These are phyloP conservation scores for Malachius bipustulatus DNA, from an alignment of 2,888 invertebrate species.

Conservation along the genomic window DNA sequence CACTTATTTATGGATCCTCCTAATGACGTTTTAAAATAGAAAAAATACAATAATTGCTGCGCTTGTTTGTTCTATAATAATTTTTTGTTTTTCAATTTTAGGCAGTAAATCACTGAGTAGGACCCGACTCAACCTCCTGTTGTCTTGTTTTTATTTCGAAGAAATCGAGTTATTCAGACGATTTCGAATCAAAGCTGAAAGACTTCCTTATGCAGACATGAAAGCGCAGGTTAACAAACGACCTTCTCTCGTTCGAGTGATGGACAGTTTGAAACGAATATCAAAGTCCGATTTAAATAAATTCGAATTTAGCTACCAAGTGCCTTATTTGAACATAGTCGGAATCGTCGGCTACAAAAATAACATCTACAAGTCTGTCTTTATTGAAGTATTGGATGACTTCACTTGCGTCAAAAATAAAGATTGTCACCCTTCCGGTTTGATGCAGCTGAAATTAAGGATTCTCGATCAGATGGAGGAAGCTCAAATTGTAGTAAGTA, in stretches of 20 bases:
- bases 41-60: too few species aligned
- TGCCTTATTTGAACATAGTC: slow-evolving; percentile 33
- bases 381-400: slow-evolving; percentile 38
- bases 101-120: background rate
- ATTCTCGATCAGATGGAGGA: slow-evolving; percentile 32
- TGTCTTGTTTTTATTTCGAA: slow-evolving; percentile 35
- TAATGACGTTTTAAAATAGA: too few species aligned
- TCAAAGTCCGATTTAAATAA: slow-evolving; percentile 23
- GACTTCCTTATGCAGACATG: slow-evolving; percentile 12
- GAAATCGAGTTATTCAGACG: slow-evolving; percentile 28
- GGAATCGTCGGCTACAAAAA: slow-evolving; percentile 33
- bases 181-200: slow-evolving; percentile 21
- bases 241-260: slow-evolving; percentile 26
- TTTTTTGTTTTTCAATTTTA: too few species aligned
- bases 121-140: slow-evolving; percentile 31
- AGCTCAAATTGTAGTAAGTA: slow-evolving; percentile 32
- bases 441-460: slow-evolving; percentile 37
- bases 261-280: slow-evolving; percentile 23
- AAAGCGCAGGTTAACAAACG: slow-evolving; percentile 27
- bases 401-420: slow-evolving; percentile 33
- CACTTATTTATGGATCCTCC: too few species aligned
- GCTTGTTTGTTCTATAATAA: too few species aligned
- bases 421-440: slow-evolving; percentile 29
- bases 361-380: slow-evolving; percentile 29
- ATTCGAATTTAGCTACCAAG: slow-evolving; percentile 25